These are phyloP conservation scores for Heliconius hewitsoni DNA, from an alignment of 1,140 invertebrate species.

Conservation along the genomic window DNA sequence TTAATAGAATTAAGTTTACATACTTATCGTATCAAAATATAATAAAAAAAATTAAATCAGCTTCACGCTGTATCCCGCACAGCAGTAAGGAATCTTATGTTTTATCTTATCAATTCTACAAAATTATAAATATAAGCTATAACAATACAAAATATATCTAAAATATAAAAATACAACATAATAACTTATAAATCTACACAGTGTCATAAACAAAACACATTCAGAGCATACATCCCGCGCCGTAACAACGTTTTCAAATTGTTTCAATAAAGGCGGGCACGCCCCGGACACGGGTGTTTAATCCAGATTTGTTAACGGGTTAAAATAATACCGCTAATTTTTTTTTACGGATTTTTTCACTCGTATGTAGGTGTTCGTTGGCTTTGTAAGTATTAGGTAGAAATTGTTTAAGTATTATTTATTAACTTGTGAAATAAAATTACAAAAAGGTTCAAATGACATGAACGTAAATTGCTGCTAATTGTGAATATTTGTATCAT, in stretches of 20 bases:
- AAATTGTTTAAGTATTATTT: conserved; percentile 22
- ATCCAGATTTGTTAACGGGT: conserved; percentile 56
- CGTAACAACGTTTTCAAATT: conserved; percentile 35
- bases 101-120: too few relatives aligned
- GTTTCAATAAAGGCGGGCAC: conserved; percentile 39
- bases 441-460: not conserved
- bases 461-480: not conserved
- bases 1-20: too few relatives aligned
- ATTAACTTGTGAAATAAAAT: not conserved
- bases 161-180: not conserved
- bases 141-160: too few relatives aligned
- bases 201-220: not conserved
- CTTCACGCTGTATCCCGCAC: too few relatives aligned
- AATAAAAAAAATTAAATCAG: too few relatives aligned
- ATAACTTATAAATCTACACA: not conserved
- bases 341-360: conserved; percentile 44
- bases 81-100: too few relatives aligned
- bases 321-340: conserved; percentile 43
- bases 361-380: conserved; percentile 23
- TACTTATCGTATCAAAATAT: too few relatives aligned
- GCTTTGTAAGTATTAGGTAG: conserved; percentile 28
- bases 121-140: too few relatives aligned
- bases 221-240: not conserved
- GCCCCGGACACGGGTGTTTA: conserved; percentile 41
- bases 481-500: too few relatives aligned